phyloP scores from a whole-genome alignment of 2,888 invertebrate species.

The Dryococelus australis region DNA sequence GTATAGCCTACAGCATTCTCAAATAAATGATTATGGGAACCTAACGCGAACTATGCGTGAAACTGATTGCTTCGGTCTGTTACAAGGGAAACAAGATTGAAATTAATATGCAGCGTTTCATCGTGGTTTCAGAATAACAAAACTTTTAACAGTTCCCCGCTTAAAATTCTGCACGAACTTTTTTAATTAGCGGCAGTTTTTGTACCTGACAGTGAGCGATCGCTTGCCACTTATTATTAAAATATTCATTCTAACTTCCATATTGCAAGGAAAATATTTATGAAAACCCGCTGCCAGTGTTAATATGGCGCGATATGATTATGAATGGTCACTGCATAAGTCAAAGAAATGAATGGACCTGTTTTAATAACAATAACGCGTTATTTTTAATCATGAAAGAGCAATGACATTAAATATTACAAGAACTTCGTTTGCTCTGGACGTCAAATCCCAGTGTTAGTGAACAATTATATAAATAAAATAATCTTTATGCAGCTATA shows the following conservation, averaged over 20 bases:
- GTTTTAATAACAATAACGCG: no score
- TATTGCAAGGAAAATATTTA: background rate
- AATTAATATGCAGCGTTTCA: background rate
- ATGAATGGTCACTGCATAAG: background rate
- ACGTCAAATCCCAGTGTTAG: no score
- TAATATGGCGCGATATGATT: background rate
- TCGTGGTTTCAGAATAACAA: background rate
- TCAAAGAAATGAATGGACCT: no score
- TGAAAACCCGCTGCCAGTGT: background rate
- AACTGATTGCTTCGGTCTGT: no score
- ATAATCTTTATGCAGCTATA: no score
- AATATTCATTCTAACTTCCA: background rate
- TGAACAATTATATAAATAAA: no score
- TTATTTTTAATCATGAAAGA: no score
- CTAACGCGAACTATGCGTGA: no score
- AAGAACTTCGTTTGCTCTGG: no score
- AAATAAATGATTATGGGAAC: no score
- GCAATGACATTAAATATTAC: no score
- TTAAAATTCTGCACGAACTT: background rate
- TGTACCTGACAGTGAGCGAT: background rate
- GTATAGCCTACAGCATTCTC: no score
- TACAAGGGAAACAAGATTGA: background rate
- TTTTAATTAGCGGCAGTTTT: constrained; percentile 10
- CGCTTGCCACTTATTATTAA: background rate
- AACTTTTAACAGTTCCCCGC: background rate